A percentile compares a stretch with the other conserved stretches of the same genome.
phyloP scores from a whole-genome alignment of 92 coral and sea anemone genomes.

The Zoanthus sociatus region DNA sequence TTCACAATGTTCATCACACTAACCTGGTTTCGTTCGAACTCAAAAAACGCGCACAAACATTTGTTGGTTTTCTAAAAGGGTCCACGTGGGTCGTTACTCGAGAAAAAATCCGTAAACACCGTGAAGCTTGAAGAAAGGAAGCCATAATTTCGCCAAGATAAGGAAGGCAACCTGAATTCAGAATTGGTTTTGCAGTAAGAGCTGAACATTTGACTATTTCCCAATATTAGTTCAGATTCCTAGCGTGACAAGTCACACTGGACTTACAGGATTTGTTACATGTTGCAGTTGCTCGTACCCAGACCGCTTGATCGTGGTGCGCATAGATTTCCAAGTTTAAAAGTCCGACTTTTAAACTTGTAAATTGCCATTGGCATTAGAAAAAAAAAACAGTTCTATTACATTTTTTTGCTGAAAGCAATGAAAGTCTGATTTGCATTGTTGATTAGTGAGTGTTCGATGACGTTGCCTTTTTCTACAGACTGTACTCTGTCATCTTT shows the following conservation, averaged over 20 bases:
- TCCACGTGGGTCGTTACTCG: background rate
- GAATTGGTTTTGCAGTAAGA: background rate
- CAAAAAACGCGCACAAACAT: background rate
- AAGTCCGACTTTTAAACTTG: no score
- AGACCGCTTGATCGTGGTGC: background rate
- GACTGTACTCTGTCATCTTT: no score
- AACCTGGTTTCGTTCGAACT: constrained; percentile 33
- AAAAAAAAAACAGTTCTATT: no score
- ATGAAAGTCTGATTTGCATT: no score
- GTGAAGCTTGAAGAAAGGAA: constrained; percentile 9
- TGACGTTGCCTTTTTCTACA: no score
- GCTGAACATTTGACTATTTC: background rate
- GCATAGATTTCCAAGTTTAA: no score
- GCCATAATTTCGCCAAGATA: constrained; percentile 4
- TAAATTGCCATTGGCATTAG: no score
- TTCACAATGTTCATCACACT: background rate
- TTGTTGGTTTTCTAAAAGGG: background rate
- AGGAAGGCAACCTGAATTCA: background rate
- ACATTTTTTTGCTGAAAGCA: no score
- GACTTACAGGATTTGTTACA: background rate
- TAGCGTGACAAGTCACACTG: constrained; percentile 8
- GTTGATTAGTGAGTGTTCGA: no score
- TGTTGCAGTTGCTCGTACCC: background rate
- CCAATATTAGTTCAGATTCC: background rate
- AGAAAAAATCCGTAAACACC: background rate